Percentiles rank a stretch among this genome's conserved stretches.
phyloP scores from a whole-genome alignment of 2,797 vertebrate species.

The Gallinago stenura region DNA sequence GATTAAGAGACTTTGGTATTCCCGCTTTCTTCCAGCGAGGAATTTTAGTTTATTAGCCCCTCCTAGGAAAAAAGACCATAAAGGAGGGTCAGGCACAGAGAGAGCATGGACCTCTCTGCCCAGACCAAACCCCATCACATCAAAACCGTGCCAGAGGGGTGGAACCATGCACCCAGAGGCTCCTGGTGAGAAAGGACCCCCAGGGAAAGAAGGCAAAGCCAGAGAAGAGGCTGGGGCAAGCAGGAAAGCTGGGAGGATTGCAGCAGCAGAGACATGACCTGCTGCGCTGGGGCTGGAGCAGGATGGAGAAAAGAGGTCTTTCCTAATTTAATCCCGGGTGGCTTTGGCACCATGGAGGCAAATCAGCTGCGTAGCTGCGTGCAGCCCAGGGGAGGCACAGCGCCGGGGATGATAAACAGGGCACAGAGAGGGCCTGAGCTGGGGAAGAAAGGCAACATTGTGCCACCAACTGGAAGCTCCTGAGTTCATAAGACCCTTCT shows the following conservation, averaged over 20 bases:
- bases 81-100: neutral
- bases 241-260: neutral
- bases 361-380: constrained; percentile 22
- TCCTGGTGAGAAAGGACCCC: neutral
- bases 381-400: constrained; percentile 6
- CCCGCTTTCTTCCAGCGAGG: neutral
- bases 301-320: neutral
- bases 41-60: neutral
- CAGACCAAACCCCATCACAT: rapidly evolving
- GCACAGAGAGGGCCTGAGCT: constrained; percentile 45
- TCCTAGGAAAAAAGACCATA: neutral
- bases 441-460: constrained; percentile 74
- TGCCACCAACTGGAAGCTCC: constrained; percentile 52
- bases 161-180: neutral
- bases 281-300: neutral
- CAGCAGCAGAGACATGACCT: neutral
- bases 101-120: neutral
- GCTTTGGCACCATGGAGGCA: neutral
- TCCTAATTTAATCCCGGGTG: neutral
- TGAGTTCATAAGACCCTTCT: constrained; percentile 38
- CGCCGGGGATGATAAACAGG: neutral
- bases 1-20: neutral
- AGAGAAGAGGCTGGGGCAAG: neutral
- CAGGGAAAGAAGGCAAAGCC: neutral
- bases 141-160: neutral